Evolutionary conservation across 2,888 invertebrate species (phyloP).

Genomic region (Lithophane semibrunnea): DNA sequence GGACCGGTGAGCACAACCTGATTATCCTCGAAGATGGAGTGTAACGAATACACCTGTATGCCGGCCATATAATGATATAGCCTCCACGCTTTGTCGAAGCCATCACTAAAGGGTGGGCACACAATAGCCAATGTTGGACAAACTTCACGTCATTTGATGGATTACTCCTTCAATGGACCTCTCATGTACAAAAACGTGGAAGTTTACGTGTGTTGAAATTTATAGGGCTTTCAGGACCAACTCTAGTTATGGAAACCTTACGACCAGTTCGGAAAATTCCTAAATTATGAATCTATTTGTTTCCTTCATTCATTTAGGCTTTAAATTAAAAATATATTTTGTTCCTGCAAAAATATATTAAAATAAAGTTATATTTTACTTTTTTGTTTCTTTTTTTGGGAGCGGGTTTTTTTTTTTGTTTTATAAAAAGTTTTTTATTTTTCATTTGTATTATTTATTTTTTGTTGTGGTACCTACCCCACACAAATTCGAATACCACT

Average conservation of each 20-base stretch:
- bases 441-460: too few relatives aligned
- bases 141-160: constrained; percentile 57
- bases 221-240: constrained; percentile 8
- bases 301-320: neutral
- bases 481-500: too few relatives aligned
- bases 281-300: neutral
- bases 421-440: too few relatives aligned
- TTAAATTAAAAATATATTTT: neutral
- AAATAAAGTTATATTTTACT: too few relatives aligned
- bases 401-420: too few relatives aligned
- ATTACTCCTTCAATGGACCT: constrained; percentile 53
- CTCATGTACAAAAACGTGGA: constrained; percentile 20
- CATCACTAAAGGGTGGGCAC: constrained; percentile 45
- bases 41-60: constrained; percentile 37
- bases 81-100: constrained; percentile 35
- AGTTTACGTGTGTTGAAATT: constrained; percentile 15
- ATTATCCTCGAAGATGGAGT: constrained; percentile 25
- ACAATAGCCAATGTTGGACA: constrained; percentile 51
- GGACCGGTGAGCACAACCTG: neutral
- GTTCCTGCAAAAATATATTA: neutral
- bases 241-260: neutral
- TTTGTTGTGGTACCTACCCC: too few relatives aligned
- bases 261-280: neutral
- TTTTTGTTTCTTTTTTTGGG: too few relatives aligned
- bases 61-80: constrained; percentile 27